A percentile compares a stretch with the other conserved stretches of the same genome.
These are phyloP conservation scores for Clistopyga incitator DNA, from an alignment of 2,888 invertebrate species.

Conservation along the genomic window DNA sequence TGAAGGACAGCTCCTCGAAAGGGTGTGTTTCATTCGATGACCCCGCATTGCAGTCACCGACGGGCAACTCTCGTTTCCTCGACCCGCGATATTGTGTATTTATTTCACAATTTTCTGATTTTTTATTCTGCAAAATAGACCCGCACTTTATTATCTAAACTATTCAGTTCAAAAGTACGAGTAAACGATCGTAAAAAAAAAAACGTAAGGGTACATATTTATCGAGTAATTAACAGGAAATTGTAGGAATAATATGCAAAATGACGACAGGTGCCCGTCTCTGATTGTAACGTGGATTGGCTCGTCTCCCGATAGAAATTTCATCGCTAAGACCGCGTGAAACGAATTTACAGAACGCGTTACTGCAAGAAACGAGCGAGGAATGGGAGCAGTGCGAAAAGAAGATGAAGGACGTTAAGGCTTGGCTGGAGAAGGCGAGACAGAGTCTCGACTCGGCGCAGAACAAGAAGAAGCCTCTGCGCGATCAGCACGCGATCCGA, in stretches of 20 bases:
- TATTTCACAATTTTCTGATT: not conserved
- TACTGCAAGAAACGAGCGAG: conserved; percentile 95
- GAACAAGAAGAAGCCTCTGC: conserved; percentile 93
- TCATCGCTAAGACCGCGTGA: not conserved
- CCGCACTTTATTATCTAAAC: not conserved
- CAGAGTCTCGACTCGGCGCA: conserved; percentile 91
- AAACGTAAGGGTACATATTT: not conserved
- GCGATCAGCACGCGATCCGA: conserved; percentile 93
- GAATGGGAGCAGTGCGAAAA: conserved; percentile 98
- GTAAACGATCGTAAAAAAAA: too few species aligned
- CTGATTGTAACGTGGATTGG: not conserved
- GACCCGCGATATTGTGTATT: not conserved
- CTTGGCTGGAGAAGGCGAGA: conserved; percentile 95
- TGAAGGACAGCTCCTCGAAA: conserved; percentile 93
- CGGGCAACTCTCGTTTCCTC: not conserved
- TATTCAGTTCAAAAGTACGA: too few species aligned
- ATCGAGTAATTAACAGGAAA: not conserved
- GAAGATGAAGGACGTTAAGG: conserved; percentile 95
- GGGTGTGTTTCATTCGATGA: conserved; percentile 86
- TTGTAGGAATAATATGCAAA: not conserved
- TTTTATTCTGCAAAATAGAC: not conserved
- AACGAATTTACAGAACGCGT: conserved; percentile 88
- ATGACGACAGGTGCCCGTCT: not conserved
- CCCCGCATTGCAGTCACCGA: not conserved
- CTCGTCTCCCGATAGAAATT: not conserved